Base-by-base conservation (phyloP, 2,797 vertebrate species). In the Macrochelys suwanniensis region DNA sequence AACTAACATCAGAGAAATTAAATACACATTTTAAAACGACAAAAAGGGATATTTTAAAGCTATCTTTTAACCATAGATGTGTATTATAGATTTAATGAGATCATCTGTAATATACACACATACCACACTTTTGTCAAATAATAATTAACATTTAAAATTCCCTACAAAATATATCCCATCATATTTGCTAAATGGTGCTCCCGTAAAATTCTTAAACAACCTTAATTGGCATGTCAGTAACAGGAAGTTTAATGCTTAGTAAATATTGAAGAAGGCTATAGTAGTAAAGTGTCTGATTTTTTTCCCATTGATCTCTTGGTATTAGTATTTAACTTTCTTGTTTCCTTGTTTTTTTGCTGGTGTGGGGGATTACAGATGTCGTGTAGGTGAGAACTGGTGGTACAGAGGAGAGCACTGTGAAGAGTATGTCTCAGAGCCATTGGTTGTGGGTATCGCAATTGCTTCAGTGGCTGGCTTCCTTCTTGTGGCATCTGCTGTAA, bases 371-470 rank as follows among this genome's bases (percentile, higher is more conserved):
- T 95, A 33, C 95, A 99, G 99, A 93, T 99, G 99, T 95, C 99
- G 98, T 6, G 99, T 99, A 1, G 99, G 99, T 84, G 99, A 99
- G 97, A 99, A 99, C 97, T 99, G 99, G 99, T 99, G 99, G 99
- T 99, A 99, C 91, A 98, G 99, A 6, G 99, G 99, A 0, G 98
- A 99, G 82, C 99, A 99, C 96, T 99, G 99, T 47, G 99, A 99
- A 95, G 99, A 99, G 91, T 99, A 98, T 0, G 99, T 99, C 13
- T 99, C 99, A 0, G 99, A 99, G 96, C 98, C 99, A 0, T 96
- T 99, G 84, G 98, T 99, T 49, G 99, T 99, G 4, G 99, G 98
- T 61, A 98, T 99, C 33, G 99, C 99, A 15, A 98, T 99, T 1
- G 98, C 98, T 83, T 99, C 99, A 0, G 98, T 99, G 68, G 98